phyloP scores from a whole-genome alignment of 2,113 vertebrate genomes.

The Semnopithecus entellus region DNA sequence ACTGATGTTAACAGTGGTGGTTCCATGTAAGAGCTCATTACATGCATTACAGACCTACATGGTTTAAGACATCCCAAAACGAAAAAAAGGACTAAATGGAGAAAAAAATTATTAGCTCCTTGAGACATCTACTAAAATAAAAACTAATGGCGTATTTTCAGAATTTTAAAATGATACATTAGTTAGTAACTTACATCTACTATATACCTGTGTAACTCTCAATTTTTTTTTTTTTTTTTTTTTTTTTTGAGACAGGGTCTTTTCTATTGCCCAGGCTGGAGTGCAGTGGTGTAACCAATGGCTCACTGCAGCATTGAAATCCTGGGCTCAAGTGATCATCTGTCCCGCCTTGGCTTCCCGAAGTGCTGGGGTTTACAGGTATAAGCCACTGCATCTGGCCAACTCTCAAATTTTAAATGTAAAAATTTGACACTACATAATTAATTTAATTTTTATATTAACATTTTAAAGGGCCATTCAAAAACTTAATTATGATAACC shows the following conservation, averaged over 20 bases:
- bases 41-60: neutral
- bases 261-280: no score
- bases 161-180: slow-evolving; percentile 47
- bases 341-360: no score
- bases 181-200: slow-evolving; percentile 18
- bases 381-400: no score
- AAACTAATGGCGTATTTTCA: slow-evolving; percentile 18
- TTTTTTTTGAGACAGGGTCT: no score
- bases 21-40: slow-evolving; percentile 38
- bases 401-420: neutral
- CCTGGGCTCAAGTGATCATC: no score
- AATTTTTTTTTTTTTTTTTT: neutral
- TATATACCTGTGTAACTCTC: neutral
- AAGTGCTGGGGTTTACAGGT: no score
- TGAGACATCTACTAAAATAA: slow-evolving; percentile 22
- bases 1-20: neutral
- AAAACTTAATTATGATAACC: neutral
- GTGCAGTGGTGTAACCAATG: no score
- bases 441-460: neutral
- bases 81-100: neutral
- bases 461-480: slow-evolving; percentile 26
- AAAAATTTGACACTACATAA: neutral
- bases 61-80: slow-evolving; percentile 33
- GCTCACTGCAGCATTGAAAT: no score
- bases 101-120: neutral